Percentiles rank a stretch among this genome's conserved stretches.
phyloP scores from a whole-genome alignment of 1,140 invertebrate species.

The Drosophila hydei region DNA sequence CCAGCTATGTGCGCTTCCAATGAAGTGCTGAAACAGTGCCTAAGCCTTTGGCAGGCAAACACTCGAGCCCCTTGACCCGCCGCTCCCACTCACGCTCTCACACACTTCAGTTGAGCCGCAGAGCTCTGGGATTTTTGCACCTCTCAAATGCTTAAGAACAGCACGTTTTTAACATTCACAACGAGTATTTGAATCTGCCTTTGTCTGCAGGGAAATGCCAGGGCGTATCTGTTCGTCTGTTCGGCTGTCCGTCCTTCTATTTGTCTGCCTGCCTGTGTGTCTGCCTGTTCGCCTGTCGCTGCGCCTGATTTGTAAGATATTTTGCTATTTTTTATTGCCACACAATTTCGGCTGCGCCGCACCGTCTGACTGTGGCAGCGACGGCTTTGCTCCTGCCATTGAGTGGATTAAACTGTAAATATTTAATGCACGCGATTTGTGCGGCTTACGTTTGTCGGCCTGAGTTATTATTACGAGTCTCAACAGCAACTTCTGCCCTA shows the following conservation, averaged over 20 bases:
- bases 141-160: constrained; percentile 34
- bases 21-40: constrained; percentile 51
- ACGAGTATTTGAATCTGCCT: constrained; percentile 45
- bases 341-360: constrained; percentile 41
- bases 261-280: background rate
- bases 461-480: constrained; percentile 66
- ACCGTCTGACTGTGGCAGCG: constrained; percentile 47
- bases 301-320: constrained; percentile 75
- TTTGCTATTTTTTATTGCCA: constrained; percentile 79
- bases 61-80: background rate
- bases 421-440: constrained; percentile 77
- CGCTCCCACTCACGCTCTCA: background rate
- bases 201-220: constrained; percentile 55
- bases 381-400: constrained; percentile 60
- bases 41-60: constrained; percentile 36
- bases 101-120: background rate
- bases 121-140: constrained; percentile 26
- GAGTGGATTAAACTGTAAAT: constrained; percentile 80
- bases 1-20: constrained; percentile 31
- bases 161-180: constrained; percentile 69
- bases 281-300: constrained; percentile 32
- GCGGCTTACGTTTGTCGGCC: constrained; percentile 55
- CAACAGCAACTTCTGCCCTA: background rate
- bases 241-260: constrained; percentile 47
- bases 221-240: constrained; percentile 31